phyloP scores from a whole-genome alignment of 2,113 vertebrate genomes.

The Corythoichthys haematopterus region DNA sequence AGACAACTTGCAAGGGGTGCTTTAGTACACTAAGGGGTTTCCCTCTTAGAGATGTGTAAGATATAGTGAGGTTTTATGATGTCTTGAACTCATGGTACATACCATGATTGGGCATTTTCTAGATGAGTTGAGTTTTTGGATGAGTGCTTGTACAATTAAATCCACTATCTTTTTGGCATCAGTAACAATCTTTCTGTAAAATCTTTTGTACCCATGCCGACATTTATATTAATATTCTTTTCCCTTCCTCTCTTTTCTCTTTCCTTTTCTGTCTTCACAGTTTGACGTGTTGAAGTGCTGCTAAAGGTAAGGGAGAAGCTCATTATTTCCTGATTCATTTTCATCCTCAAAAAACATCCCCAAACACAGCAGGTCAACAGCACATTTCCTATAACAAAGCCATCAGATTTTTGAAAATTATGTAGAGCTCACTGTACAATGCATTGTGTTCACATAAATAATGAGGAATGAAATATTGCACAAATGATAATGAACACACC shows the following conservation, averaged over 20 bases:
- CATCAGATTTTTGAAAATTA: neutral
- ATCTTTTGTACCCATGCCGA: neutral
- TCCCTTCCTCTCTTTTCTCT: slow-evolving; percentile 5
- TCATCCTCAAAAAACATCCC: slow-evolving; percentile 32
- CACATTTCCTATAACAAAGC: slow-evolving; percentile 12
- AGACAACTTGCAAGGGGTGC: slow-evolving; percentile 3
- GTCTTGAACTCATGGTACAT: neutral
- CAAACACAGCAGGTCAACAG: slow-evolving; percentile 43
- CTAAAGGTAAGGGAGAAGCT: slow-evolving; percentile 59
- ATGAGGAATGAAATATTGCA: slow-evolving; percentile 6
- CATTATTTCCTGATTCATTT: slow-evolving; percentile 36
- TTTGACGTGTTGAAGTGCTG: slow-evolving; percentile 52
- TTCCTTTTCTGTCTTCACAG: slow-evolving; percentile 37
- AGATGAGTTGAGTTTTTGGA: neutral
- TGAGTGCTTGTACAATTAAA: slow-evolving; percentile 8
- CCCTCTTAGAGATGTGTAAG: neutral
- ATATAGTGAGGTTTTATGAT: neutral
- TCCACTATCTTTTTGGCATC: slow-evolving; percentile 12
- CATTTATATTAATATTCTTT: neutral
- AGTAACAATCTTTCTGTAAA: neutral
- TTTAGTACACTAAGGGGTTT: neutral
- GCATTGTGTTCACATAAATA: slow-evolving; percentile 22
- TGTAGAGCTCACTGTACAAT: slow-evolving; percentile 18
- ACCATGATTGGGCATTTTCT: neutral
- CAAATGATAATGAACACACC: slow-evolving; percentile 15